Evolutionary conservation across 2,113 vertebrate species (phyloP), one percentile per base, ranked within the genome.

Genomic region (Hemicordylus capensis): DNA sequence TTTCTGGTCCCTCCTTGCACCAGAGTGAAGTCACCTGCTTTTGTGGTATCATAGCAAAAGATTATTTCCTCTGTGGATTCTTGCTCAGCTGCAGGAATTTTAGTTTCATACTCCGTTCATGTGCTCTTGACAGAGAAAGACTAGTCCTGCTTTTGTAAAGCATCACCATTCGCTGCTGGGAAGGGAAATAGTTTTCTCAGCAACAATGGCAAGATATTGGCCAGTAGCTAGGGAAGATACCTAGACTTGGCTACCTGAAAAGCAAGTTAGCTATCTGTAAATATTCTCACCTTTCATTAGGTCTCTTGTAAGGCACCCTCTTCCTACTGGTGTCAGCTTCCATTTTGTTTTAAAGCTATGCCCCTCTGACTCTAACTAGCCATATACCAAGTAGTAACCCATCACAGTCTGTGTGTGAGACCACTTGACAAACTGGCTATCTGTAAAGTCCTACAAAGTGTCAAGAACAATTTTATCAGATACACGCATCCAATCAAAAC

Each of bases 11-110:
- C 28, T 77, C 20, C 58, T 66, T 72, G 31, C 48, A 34, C 67
- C 46, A 78, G 48, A 72, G 28, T 44, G 85, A 73, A 64, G 58
- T 37, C 64, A 83, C 69, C 34, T 83, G 75, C 76, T 83, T 66
- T 74, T 46, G 39, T 42, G 67, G 81, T 78, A 83, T 56, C 56
- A 83, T 28, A 79, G 58, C 34, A 79, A 79, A 72, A 63, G 17
- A 73, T 46, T 66, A 51, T 66, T 79, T 73, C 15, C 46, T 39
- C 79, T 66, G 24, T 44, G 44, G 58, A 56, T 79, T 63, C 48
- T 39, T 63, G 39, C 37, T 64, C 37, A 84, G 66, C 81, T 80
- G 46, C 76, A 73, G 76, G 66, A 80, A 37, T 80, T 63, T 7
- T 1, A 2, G 15, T 12, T 81, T 61, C 48, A 81, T 42, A 70